A percentile compares a stretch with the other conserved stretches of the same genome.
Evolutionary conservation across 2,113 vertebrate genomes (phyloP).

Genomic region (Panthera leo): DNA sequence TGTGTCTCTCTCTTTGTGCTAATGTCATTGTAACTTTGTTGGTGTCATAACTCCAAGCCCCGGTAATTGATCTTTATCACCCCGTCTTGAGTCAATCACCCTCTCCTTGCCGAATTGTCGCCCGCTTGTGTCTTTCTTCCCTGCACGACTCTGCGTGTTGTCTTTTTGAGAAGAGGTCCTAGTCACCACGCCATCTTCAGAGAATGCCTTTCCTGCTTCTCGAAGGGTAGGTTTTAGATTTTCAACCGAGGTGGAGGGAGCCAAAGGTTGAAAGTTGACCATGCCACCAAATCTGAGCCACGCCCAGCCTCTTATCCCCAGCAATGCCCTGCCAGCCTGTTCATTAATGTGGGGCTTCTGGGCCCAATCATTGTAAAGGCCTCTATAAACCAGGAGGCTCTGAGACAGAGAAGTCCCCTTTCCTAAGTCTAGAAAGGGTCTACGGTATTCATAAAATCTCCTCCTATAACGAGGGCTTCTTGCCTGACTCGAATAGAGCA

Average conservation of each 20-base stretch:
- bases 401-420: not conserved
- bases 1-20: conserved; percentile 91
- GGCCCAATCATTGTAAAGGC: not conserved
- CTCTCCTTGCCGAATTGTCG: conserved; percentile 81
- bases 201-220: not conserved
- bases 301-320: not conserved
- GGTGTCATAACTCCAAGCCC: conserved; percentile 90
- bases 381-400: not conserved
- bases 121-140: conserved; percentile 75
- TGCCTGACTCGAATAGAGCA: not conserved
- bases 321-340: not conserved
- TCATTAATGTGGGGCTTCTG: not conserved
- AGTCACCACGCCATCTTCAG: not conserved
- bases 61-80: conserved; percentile 94
- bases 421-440: not conserved
- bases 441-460: not conserved
- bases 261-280: not conserved
- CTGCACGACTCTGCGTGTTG: conserved; percentile 58
- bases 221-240: conserved; percentile 47
- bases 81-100: conserved; percentile 92
- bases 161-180: conserved; percentile 71
- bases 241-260: not conserved
- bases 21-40: conserved; percentile 93
- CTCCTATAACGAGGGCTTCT: not conserved
- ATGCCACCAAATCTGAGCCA: not conserved